These are phyloP conservation scores for Nycteola revayana DNA, from an alignment of 2,888 invertebrate species.

Conservation along the genomic window DNA sequence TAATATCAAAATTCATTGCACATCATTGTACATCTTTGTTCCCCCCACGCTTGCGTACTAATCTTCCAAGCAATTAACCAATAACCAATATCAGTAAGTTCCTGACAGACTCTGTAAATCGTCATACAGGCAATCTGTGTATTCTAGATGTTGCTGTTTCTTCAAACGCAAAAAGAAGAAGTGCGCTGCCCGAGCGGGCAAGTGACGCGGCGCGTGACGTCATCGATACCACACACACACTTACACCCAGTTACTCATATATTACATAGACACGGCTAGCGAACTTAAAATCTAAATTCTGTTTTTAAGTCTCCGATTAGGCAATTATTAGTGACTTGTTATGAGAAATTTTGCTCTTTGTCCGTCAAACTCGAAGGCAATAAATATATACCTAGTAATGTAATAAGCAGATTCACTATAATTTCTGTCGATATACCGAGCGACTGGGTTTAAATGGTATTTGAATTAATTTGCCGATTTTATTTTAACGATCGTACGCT, in stretches of 20 bases:
- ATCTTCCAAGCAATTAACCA: not conserved
- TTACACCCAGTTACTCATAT: constrained; percentile 30
- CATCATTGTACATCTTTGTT: too few species aligned
- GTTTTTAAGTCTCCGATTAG: not conserved
- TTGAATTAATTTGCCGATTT: constrained; percentile 28
- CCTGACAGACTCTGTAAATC: constrained; percentile 77
- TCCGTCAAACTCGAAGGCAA: constrained; percentile 11
- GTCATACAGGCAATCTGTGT: constrained; percentile 80
- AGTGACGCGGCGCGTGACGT: constrained; percentile 87
- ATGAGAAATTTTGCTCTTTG: not conserved
- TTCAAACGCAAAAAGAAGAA: constrained; percentile 99
- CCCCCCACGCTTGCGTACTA: not conserved
- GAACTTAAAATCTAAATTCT: not conserved
- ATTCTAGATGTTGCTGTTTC: constrained; percentile 98
- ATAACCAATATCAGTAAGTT: constrained; percentile 37
- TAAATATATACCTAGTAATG: constrained; percentile 27
- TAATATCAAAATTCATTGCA: too few species aligned
- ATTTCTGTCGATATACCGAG: constrained; percentile 20
- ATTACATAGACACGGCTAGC: not conserved
- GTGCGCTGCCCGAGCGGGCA: constrained; percentile 91
- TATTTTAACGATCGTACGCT: constrained; percentile 29
- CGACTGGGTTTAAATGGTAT: constrained; percentile 32
- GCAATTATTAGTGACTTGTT: constrained; percentile 20
- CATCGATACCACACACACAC: constrained; percentile 21
- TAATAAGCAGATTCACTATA: constrained; percentile 22